phyloP scores from a whole-genome alignment of 2,113 vertebrate genomes.

The Proteles cristata region DNA sequence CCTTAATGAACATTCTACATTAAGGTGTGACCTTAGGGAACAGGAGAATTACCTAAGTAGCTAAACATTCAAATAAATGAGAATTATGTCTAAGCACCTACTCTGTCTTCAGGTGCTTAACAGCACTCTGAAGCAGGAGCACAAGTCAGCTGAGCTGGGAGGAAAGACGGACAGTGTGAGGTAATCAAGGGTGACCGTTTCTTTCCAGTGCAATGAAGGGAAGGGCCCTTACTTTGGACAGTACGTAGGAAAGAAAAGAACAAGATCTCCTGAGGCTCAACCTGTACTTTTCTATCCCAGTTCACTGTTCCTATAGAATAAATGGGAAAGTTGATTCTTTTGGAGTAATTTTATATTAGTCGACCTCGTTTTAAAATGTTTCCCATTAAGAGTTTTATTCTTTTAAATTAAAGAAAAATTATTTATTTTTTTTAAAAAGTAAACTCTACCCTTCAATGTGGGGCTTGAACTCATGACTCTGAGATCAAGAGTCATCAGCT shows the following conservation, averaged over 20 bases:
- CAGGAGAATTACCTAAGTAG: background rate
- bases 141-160: background rate
- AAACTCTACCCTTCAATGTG: background rate
- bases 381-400: slow-evolving; percentile 11
- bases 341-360: background rate
- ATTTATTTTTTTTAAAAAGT: background rate
- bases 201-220: background rate
- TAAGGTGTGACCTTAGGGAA: background rate
- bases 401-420: background rate
- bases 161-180: no score
- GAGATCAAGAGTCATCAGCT: background rate
- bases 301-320: background rate
- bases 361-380: background rate
- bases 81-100: background rate
- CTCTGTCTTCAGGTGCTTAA: background rate
- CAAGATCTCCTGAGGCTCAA: background rate
- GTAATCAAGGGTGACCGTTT: background rate
- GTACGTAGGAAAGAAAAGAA: no score
- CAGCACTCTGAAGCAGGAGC: background rate
- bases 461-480: background rate
- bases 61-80: background rate
- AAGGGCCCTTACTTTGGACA: fast-evolving
- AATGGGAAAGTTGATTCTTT: background rate
- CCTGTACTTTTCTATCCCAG: background rate
- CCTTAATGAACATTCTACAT: slow-evolving; percentile 26